These are phyloP conservation scores for Leucopsar rothschildi DNA, from an alignment of 2,113 vertebrate species.

Conservation along the genomic window DNA sequence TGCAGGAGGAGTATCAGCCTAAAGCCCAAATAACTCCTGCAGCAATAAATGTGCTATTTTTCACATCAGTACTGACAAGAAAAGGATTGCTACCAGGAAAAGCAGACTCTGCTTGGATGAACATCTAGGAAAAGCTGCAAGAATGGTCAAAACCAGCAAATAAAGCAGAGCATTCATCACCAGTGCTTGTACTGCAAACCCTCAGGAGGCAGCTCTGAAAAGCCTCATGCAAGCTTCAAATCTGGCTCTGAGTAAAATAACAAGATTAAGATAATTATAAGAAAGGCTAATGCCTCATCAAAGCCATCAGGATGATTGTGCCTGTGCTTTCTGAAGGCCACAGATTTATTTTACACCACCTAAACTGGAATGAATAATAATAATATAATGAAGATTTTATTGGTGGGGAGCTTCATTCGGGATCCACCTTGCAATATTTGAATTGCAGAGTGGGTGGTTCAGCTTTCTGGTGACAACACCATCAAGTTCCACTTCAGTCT, in stretches of 20 bases:
- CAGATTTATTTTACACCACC: not conserved
- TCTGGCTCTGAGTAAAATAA: not conserved
- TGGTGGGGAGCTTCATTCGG: not conserved
- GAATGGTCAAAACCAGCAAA: not conserved
- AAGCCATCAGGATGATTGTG: not conserved
- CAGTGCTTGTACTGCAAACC: rapidly evolving
- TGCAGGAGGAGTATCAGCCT: not conserved
- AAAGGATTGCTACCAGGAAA: not conserved
- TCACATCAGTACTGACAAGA: not conserved
- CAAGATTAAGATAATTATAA: not conserved
- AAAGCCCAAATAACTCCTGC: not conserved
- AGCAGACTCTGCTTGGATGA: not conserved
- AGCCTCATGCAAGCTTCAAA: not conserved
- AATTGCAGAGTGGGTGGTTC: not conserved
- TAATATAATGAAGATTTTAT: not conserved
- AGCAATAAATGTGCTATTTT: not conserved
- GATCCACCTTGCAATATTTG: not conserved
- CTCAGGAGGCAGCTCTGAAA: not conserved
- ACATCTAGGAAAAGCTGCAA: not conserved
- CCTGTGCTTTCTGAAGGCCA: not conserved
- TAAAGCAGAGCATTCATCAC: not conserved
- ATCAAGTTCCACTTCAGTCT: not conserved
- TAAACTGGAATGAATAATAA: not conserved
- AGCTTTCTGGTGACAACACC: not conserved
- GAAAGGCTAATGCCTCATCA: not conserved